A percentile compares a stretch with the other conserved stretches of the same genome.
Conservation (phyloP, 2,797 vertebrate species). For the Rhadinocentrus ornatus region DNA sequence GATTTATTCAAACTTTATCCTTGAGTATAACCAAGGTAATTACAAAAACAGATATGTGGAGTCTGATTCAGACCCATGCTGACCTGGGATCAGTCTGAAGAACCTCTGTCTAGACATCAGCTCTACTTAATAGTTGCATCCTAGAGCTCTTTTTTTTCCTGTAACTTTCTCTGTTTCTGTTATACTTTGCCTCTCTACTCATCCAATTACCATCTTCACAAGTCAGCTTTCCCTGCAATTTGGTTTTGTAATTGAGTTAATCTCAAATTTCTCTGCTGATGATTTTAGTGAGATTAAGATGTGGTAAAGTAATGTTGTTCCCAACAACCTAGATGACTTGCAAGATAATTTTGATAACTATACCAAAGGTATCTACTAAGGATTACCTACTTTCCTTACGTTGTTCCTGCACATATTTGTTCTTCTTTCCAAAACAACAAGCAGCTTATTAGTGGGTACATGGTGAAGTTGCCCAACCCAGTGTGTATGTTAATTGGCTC, state of each 20-base stretch:
- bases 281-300: constrained; percentile 40
- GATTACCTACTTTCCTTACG: constrained; percentile 27
- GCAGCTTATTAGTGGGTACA: constrained; percentile 24
- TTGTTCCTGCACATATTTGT: constrained; percentile 9
- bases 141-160: constrained; percentile 8
- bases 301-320: constrained; percentile 22
- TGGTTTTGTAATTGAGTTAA: constrained; percentile 24
- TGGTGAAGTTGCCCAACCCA: constrained; percentile 18
- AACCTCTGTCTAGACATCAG: constrained; percentile 67
- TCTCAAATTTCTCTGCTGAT: background rate
- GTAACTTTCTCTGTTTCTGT: constrained; percentile 20
- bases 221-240: constrained; percentile 22
- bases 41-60: constrained; percentile 34
- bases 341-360: constrained; percentile 54
- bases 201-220: constrained; percentile 1
- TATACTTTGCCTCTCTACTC: constrained; percentile 9
- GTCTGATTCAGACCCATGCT: constrained; percentile 34
- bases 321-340: constrained; percentile 37
- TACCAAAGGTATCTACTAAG: constrained; percentile 56
- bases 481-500: constrained; percentile 44
- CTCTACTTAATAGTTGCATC: constrained; percentile 43
- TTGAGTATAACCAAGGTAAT: constrained; percentile 6
- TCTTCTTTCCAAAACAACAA: constrained; percentile 11
- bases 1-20: constrained; percentile 9
- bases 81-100: constrained; percentile 70